Base-by-base conservation (phyloP, 2,888 invertebrate species). In the Mayetiola destructor region DNA sequence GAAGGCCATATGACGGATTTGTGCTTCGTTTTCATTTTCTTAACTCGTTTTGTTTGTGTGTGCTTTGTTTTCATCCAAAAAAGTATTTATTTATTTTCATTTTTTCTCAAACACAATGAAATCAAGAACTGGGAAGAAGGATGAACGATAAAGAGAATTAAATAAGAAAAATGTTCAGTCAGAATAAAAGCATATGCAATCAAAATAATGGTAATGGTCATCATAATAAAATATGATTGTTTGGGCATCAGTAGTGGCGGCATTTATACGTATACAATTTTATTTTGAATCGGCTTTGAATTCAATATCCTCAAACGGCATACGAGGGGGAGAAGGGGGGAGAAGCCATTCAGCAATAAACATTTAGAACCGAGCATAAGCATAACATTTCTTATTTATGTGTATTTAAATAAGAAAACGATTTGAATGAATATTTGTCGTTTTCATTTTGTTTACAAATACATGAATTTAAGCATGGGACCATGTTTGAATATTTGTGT, bases 141-240 rank as follows among this genome's bases (percentile, higher is more conserved):
- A 37, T 4, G n/a, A 37, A 37, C 14, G 40, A 40, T 3, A 20
- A 20, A 3, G 20, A 40, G n/a, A n/a, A n/a, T n/a, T n/a, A 40
- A 20, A 18, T 21, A 20, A 4, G 23, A 23, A 42, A 42, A 42
- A 42, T 21, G 21, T 20, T 39, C 18, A 39, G 2, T 21, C 6
- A 9, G 12, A n/a, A 48, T 14, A 42, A 48, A 48, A 14, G 48
- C 48, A 48, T 27, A 48, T 48, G 48, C 27, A 48, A 48, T 48
- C 48, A 48, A 27, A 48, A 27, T 48, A 48, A 48, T 48, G 48
- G 48, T 48, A 27, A 48, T 48, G 48, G 48, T 48, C 48, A 48
- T 48, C 48, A 48, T 48, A 48, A 48, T 48, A 48, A 48, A 48
- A 48, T 14, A 48, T 48, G 48, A 48, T 48, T 48, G 48, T 27